Conservation (phyloP, 2,888 invertebrate genomes). For the Zhengitettix transpicula region DNA sequence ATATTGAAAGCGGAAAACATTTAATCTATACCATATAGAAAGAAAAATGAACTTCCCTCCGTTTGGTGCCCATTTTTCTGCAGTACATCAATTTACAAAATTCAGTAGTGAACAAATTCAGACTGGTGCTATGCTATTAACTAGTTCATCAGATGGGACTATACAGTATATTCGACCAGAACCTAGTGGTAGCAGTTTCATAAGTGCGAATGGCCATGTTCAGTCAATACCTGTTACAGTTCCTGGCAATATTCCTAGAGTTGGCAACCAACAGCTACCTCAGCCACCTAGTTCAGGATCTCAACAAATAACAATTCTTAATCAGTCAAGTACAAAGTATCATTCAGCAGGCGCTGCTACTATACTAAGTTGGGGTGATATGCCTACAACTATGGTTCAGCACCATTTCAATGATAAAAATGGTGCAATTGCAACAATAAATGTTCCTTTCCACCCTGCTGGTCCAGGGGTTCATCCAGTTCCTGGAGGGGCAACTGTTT, state of each 20-base stretch:
- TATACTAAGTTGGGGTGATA: constrained; percentile 10
- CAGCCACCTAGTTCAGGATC: too few relatives aligned
- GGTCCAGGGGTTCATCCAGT: constrained; percentile 1
- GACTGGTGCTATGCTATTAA: constrained; percentile 10
- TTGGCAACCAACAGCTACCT: too few relatives aligned
- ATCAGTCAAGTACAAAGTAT: constrained; percentile 1
- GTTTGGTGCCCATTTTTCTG: constrained; percentile 12
- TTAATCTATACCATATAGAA: too few relatives aligned
- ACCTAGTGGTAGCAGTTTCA: constrained; percentile 4
- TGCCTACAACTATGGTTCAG: constrained; percentile 2
- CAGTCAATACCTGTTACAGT: constrained; percentile 8
- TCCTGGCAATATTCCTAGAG: constrained; percentile 1
- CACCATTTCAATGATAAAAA: constrained; percentile 4
- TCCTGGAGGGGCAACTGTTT: not conserved
- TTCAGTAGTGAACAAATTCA: constrained; percentile 7
- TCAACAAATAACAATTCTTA: not conserved
- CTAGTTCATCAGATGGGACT: constrained; percentile 8
- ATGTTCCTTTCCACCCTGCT: constrained; percentile 4
- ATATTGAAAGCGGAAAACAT: too few relatives aligned
- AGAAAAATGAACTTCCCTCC: constrained; percentile 13
- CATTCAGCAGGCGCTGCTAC: constrained; percentile 2
- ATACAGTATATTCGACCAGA: constrained; percentile 12
- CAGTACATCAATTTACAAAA: constrained; percentile 13
- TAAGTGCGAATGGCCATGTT: constrained; percentile 1
- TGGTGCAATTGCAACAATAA: not conserved